These are phyloP conservation scores for Omphaloscelis lunosa DNA, from an alignment of 2,888 invertebrate genomes.

Conservation along the genomic window DNA sequence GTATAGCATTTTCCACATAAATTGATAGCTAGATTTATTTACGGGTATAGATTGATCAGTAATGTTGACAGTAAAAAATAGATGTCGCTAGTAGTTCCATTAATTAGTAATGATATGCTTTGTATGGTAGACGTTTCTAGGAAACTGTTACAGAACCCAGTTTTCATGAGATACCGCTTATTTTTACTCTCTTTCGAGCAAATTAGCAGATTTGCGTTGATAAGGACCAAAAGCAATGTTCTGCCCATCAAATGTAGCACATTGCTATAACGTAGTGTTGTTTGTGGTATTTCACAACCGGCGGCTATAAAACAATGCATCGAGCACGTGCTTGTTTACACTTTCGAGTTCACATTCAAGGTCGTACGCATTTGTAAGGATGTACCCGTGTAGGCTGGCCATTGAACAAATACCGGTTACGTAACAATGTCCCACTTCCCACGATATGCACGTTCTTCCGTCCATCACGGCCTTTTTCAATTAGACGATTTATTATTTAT, in stretches of 20 bases:
- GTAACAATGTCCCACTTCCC: slow-evolving; percentile 89
- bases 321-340: slow-evolving; percentile 89
- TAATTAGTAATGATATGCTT: not conserved
- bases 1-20: not conserved
- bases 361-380: slow-evolving; percentile 91
- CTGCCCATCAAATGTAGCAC: slow-evolving; percentile 35
- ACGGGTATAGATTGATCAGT: slow-evolving; percentile 6
- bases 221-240: slow-evolving; percentile 12
- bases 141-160: not conserved
- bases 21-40: slow-evolving; percentile 9
- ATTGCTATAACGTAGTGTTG: slow-evolving; percentile 67
- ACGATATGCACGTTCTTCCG: slow-evolving; percentile 84
- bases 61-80: slow-evolving; percentile 15
- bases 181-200: not conserved
- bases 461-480: slow-evolving; percentile 79
- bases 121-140: not conserved
- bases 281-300: slow-evolving; percentile 80
- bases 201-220: not conserved
- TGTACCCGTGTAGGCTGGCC: slow-evolving; percentile 88
- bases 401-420: slow-evolving; percentile 89
- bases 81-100: slow-evolving; percentile 49
- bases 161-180: not conserved
- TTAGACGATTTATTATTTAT: slow-evolving; percentile 74
- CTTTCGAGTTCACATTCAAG: slow-evolving; percentile 90
- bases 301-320: slow-evolving; percentile 90